Evolutionary conservation across 2,888 invertebrate genomes (phyloP), one percentile per base, ranked within the genome.

Genomic region (Melikaiella ostensackeni): DNA sequence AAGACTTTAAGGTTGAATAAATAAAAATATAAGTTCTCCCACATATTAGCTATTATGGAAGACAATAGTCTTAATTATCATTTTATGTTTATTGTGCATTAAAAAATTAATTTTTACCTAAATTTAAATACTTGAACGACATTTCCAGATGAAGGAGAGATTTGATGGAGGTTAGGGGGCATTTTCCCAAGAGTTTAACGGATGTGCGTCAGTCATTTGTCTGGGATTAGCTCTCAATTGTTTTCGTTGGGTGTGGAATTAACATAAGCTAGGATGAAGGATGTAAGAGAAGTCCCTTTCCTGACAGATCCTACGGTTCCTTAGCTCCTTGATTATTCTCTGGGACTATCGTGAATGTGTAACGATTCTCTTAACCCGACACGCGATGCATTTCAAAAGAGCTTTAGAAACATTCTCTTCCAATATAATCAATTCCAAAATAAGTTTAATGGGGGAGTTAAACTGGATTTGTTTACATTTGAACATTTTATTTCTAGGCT

Each of bases 201-300:
- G 64, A 59, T 38, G 80, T 84, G 86, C 90, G 88, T 88, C 89
- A 89, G 88, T 91, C 90, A 91, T 91, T 91, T 90, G 90, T 91
- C 89, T 89, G 87, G 89, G 91, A 91, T 91, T 90, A 90, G 89
- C 89, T 89, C 86, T 88, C 90, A 86, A 89, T 90, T 90, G 91
- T 90, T 91, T 90, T 90, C 87, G 86, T 82, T 83, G 84, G 85
- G 87, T 82, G 80, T 78, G 86, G 88, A 89, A 91, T 91, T 91
- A 91, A 90, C 91, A 91, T 91, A 91, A 91, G 91, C 90, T 90
- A 82, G 90, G 90, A 90, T 91, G 89, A 91, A 90, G 88, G 89
- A 90, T 89, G 90, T 88, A 86, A 84, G 83, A 87, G 86, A 86
- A 86, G 82, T 82, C 55, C 35, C 55, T 46, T 50, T 70, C 30